Evolutionary conservation across 2,113 vertebrate species (phyloP).

Genomic region (Cynopterus brachyotis): DNA sequence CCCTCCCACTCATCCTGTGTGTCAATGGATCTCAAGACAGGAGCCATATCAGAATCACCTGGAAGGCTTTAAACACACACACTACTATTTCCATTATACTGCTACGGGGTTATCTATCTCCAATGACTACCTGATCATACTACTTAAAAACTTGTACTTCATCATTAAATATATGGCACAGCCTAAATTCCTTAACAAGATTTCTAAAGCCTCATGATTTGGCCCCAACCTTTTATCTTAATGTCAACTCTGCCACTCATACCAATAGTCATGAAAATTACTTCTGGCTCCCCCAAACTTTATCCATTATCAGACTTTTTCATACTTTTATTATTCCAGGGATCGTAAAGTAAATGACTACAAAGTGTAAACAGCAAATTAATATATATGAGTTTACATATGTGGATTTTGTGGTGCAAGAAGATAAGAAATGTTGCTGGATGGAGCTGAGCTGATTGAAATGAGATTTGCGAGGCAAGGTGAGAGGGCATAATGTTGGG

Average conservation of each 20-base stretch:
- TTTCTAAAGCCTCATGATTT: neutral
- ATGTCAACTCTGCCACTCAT: neutral
- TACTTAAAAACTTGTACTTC: neutral
- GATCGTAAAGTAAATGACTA: neutral
- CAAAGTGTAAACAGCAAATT: neutral
- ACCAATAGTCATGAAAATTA: neutral
- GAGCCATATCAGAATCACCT: neutral
- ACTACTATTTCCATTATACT: neutral
- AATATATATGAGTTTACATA: neutral
- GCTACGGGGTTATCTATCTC: neutral
- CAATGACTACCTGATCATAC: neutral
- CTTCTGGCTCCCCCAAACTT: neutral
- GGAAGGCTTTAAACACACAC: neutral
- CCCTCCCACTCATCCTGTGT: neutral
- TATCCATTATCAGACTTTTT: neutral
- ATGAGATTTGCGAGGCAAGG: neutral
- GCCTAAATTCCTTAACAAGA: neutral
- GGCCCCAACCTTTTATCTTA: neutral
- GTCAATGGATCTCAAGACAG: neutral
- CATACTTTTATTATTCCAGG: neutral
- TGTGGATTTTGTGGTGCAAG: neutral
- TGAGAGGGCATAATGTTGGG: neutral
- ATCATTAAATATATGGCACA: neutral
- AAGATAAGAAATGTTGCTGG: neutral
- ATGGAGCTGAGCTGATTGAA: neutral